Conservation (phyloP, 2,797 vertebrate genomes). For the Cryptoprocta ferox region DNA sequence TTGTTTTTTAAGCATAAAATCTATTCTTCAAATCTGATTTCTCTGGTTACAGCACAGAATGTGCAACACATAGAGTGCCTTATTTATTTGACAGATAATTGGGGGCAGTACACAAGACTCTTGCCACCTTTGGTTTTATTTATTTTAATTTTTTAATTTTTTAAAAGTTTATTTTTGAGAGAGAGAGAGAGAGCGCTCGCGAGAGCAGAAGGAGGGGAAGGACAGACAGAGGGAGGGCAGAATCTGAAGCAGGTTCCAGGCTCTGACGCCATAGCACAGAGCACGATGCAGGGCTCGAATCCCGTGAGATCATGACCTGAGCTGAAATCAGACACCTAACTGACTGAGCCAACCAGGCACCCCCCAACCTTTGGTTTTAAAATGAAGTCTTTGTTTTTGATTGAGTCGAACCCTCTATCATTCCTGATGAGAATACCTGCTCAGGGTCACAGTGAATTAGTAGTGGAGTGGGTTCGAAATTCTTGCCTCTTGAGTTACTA, state of each 20-base stretch:
- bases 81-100: background rate
- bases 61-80: background rate
- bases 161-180: too few relatives aligned
- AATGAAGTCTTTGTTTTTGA: background rate
- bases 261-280: too few relatives aligned
- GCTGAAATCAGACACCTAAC: too few relatives aligned
- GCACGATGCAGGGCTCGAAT: too few relatives aligned
- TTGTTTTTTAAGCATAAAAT: background rate
- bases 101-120: background rate
- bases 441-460: background rate
- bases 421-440: background rate
- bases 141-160: too few relatives aligned
- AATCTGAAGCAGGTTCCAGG: too few relatives aligned
- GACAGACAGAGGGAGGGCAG: too few relatives aligned
- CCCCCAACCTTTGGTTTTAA: background rate
- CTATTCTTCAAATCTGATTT: background rate
- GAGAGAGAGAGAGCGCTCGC: too few relatives aligned
- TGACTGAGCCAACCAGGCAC: too few relatives aligned
- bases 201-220: accelerated
- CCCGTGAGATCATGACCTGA: too few relatives aligned
- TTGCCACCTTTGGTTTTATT: background rate
- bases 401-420: background rate
- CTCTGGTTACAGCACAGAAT: background rate
- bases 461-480: background rate
- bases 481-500: background rate